Evolutionary conservation across 1,140 invertebrate species (phyloP).

Genomic region (Tetragonula clypearis): DNA sequence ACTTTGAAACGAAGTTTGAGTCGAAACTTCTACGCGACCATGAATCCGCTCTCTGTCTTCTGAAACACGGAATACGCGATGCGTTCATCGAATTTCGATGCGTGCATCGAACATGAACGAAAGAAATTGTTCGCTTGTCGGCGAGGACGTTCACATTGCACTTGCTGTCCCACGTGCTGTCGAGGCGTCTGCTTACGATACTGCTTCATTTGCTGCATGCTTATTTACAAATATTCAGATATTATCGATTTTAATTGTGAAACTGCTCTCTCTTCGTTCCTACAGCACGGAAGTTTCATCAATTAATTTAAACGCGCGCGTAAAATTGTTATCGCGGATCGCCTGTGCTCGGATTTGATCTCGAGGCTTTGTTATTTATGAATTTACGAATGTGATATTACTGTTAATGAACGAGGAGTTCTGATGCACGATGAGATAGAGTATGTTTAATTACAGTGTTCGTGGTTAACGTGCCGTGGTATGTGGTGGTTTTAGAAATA

Average conservation of each 20-base stretch:
- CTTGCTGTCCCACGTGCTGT: not conserved
- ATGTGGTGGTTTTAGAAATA: not conserved
- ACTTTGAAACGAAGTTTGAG: too few relatives aligned
- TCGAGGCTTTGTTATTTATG: not conserved
- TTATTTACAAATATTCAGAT: not conserved
- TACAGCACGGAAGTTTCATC: not conserved
- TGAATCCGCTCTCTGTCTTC: too few relatives aligned
- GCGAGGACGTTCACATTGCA: constrained; percentile 21
- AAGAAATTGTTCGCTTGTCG: not conserved
- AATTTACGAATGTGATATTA: not conserved
- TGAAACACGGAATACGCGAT: not conserved
- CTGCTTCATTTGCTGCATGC: not conserved
- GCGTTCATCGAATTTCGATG: constrained; percentile 15
- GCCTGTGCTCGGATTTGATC: too few relatives aligned
- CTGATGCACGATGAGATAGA: not conserved
- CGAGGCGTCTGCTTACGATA: constrained; percentile 15
- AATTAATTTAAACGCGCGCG: not conserved
- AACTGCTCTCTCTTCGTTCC: not conserved
- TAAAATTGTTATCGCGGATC: too few relatives aligned
- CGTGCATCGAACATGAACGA: constrained; percentile 9
- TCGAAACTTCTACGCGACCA: too few relatives aligned
- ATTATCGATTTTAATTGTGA: not conserved
- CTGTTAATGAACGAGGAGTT: not conserved
- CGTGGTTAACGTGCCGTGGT: not conserved
- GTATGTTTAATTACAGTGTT: not conserved